phyloP scores from a whole-genome alignment of 2,797 vertebrate genomes.

The Schizopygopsis pylzovi region DNA sequence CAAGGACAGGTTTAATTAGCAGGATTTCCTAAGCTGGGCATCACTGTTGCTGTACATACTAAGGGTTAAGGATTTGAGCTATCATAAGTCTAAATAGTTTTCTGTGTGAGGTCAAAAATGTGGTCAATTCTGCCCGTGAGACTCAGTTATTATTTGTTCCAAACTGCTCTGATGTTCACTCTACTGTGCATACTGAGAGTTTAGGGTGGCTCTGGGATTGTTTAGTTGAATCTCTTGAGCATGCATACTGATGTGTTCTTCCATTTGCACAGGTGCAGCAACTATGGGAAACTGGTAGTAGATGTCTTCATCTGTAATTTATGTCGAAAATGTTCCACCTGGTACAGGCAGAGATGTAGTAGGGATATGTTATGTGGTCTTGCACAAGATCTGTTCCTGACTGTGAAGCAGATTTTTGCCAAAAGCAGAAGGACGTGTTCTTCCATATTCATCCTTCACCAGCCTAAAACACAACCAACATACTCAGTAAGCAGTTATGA shows the following conservation, averaged over 20 bases:
- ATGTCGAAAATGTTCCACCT: neutral
- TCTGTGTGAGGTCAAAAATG: neutral
- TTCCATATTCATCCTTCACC: constrained; percentile 13
- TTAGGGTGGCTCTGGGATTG: constrained; percentile 28
- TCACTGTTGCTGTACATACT: neutral
- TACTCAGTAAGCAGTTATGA: neutral
- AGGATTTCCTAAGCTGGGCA: neutral
- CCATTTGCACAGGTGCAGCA: constrained; percentile 35
- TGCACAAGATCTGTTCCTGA: neutral
- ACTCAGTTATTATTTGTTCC: constrained; percentile 29
- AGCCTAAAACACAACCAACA: constrained; percentile 9
- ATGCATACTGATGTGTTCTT: constrained; percentile 32
- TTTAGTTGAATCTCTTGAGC: constrained; percentile 19
- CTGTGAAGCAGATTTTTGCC: neutral
- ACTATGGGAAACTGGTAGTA: neutral
- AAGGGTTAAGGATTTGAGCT: neutral
- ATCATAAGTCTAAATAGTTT: neutral
- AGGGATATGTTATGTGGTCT: neutral
- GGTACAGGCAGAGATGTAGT: neutral
- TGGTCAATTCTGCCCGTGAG: constrained; percentile 18
- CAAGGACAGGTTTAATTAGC: constrained; percentile 3
- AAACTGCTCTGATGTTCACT: constrained; percentile 16
- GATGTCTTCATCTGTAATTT: constrained; percentile 8
- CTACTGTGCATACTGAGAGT: neutral
- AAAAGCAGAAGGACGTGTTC: neutral